phyloP scores from a whole-genome alignment of 2,888 invertebrate species.

The Troides oblongomaculatus region DNA sequence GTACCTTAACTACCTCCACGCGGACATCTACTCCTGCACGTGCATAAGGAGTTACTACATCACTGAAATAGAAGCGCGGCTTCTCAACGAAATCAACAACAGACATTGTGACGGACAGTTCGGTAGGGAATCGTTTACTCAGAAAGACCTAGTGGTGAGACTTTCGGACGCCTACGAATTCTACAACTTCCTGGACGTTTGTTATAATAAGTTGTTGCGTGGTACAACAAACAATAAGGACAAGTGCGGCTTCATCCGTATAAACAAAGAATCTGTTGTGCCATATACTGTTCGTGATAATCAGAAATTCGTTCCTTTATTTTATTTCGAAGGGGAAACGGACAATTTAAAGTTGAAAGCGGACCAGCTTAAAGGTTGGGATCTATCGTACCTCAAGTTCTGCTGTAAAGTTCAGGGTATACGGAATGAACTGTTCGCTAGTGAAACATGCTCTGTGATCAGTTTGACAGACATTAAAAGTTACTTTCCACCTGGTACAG shows the following conservation, averaged over 20 bases:
- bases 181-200: slow-evolving; percentile 93
- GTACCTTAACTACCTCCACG: slow-evolving; percentile 92
- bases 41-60: slow-evolving; percentile 96
- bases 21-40: slow-evolving; percentile 94
- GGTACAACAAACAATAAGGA: slow-evolving; percentile 86
- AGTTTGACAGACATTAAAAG: slow-evolving; percentile 94
- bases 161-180: slow-evolving; percentile 93
- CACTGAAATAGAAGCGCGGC: slow-evolving; percentile 92
- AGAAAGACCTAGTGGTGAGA: slow-evolving; percentile 93
- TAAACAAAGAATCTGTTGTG: slow-evolving; percentile 95
- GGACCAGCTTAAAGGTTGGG: slow-evolving; percentile 94
- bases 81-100: slow-evolving; percentile 95
- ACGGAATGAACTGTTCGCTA: slow-evolving; percentile 93
- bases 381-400: slow-evolving; percentile 94
- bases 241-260: slow-evolving; percentile 94
- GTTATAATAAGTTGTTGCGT: slow-evolving; percentile 89
- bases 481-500: slow-evolving; percentile 93
- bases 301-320: slow-evolving; percentile 94
- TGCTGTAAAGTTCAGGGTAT: slow-evolving; percentile 97
- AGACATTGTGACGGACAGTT: slow-evolving; percentile 95
- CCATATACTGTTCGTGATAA: slow-evolving; percentile 92
- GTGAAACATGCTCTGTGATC: slow-evolving; percentile 94
- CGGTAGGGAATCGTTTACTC: slow-evolving; percentile 92
- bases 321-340: slow-evolving; percentile 94
- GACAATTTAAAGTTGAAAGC: slow-evolving; percentile 93